phyloP scores from a whole-genome alignment of 2,113 vertebrate genomes.

The Hemibagrus wyckioides region DNA sequence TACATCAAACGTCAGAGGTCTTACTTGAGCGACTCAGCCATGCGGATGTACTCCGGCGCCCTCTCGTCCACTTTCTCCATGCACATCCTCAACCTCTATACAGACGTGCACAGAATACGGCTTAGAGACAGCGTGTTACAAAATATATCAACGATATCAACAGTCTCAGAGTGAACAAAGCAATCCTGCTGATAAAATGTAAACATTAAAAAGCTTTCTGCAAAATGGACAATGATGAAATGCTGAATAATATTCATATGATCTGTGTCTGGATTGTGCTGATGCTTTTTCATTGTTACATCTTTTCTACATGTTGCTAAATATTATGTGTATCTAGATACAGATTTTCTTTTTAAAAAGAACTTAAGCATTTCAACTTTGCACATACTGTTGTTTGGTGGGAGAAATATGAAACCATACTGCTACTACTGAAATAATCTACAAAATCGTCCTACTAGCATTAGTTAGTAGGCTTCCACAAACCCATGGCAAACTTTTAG shows the following conservation, averaged over 20 bases:
- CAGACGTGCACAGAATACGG: constrained; percentile 48
- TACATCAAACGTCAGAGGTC: constrained; percentile 38
- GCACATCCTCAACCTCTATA: constrained; percentile 88
- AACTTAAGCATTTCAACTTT: neutral
- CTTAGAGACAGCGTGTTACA: neutral
- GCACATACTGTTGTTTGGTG: neutral
- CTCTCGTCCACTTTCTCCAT: constrained; percentile 94
- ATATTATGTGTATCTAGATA: too few species aligned
- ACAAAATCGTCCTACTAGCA: neutral
- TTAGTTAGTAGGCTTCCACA: too few species aligned
- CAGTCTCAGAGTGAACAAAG: neutral
- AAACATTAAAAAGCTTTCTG: neutral
- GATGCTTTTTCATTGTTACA: neutral
- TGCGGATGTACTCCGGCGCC: constrained; percentile 90
- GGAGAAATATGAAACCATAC: neutral
- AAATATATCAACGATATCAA: too few species aligned
- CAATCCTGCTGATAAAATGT: neutral
- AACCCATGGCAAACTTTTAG: neutral
- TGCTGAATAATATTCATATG: neutral
- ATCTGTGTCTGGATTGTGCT: neutral
- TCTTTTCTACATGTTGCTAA: too few species aligned
- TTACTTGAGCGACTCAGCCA: constrained; percentile 96
- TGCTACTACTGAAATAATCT: neutral
- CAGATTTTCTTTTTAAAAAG: too few species aligned
- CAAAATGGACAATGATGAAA: neutral